Evolutionary conservation across 2,888 invertebrate species (phyloP), one percentile per base, ranked within the genome.

Genomic region (Philaethria dido): DNA sequence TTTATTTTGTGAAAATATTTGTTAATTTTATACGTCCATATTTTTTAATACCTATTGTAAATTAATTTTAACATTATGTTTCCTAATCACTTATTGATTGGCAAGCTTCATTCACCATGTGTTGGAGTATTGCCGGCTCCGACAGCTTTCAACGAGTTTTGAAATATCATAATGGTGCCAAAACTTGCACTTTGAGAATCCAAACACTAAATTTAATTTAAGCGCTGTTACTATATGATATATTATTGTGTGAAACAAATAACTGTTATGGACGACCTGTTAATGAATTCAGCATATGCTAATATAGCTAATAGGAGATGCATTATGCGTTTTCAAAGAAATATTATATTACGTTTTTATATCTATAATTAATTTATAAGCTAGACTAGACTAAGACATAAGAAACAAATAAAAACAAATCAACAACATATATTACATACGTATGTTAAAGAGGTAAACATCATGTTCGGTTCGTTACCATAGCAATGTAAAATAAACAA

Each of bases 121-220:
- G 52, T 66, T 70, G 68, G 67, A 69, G 50, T 47, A 42, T 50
- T 69, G 72, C 68, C 72, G 66, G 64, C 20, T 36, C 48, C 44
- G 33, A 25, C 48, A 44, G 62, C 36, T 42, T 18, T 42, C 62
- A 68, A 45, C 45, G 44, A 39, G 66, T 67, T 59, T 64, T 64
- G 29, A 63, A 68, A 69, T 70, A 59, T 63, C 47, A 42, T 11
- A 20, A 61, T 62, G 69, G 69, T 72, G 70, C 72, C 72, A 72
- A 72, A 72, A 69, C 39, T 45, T 16, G 55, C 60, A 22, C 44
- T 55, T 62, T 45, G 42, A 20, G 33, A 52, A 63, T 50, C 42
- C 62, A 64, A 68, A 59, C 57, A 48, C 57, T 42, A 25, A 57
- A 42, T 57, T 62, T 50, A 59, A 45, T 52, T 50, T 61, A 55